These are phyloP conservation scores for Sylvicola cinctus DNA, from an alignment of 2,888 invertebrate genomes.

Conservation along the genomic window DNA sequence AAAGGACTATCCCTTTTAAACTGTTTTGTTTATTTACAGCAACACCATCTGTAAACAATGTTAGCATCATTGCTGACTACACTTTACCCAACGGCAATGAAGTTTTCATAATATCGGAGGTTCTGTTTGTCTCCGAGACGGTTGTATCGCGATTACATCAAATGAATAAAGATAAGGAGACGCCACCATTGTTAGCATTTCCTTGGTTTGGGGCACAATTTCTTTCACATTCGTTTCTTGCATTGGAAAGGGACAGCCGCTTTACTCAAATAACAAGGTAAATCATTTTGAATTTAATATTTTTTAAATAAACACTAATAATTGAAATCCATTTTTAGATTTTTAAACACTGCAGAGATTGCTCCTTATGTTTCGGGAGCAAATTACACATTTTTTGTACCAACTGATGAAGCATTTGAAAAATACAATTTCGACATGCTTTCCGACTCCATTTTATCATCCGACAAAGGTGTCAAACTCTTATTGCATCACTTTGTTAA, in stretches of 20 bases:
- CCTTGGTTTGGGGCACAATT: conserved; percentile 45
- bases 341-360: conserved; percentile 38
- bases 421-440: conserved; percentile 34
- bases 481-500: conserved; percentile 39
- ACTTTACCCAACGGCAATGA: conserved; percentile 39
- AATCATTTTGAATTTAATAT: not conserved
- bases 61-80: conserved; percentile 35
- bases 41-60: conserved; percentile 34
- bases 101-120: conserved; percentile 37
- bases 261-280: conserved; percentile 33
- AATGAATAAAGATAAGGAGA: conserved; percentile 40
- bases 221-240: conserved; percentile 37
- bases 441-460: conserved; percentile 32
- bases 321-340: conserved; percentile 16
- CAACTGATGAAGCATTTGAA: conserved; percentile 42
- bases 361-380: conserved; percentile 39
- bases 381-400: conserved; percentile 48
- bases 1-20: too few relatives aligned
- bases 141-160: conserved; percentile 38
- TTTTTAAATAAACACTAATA: too few relatives aligned
- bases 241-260: conserved; percentile 32
- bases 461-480: conserved; percentile 33
- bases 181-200: conserved; percentile 38
- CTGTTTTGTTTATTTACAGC: too few relatives aligned
- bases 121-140: conserved; percentile 37